A percentile compares a stretch with the other conserved stretches of the same genome.
phyloP scores from a whole-genome alignment of 2,113 vertebrate species.

The Misgurnus anguillicaudatus region DNA sequence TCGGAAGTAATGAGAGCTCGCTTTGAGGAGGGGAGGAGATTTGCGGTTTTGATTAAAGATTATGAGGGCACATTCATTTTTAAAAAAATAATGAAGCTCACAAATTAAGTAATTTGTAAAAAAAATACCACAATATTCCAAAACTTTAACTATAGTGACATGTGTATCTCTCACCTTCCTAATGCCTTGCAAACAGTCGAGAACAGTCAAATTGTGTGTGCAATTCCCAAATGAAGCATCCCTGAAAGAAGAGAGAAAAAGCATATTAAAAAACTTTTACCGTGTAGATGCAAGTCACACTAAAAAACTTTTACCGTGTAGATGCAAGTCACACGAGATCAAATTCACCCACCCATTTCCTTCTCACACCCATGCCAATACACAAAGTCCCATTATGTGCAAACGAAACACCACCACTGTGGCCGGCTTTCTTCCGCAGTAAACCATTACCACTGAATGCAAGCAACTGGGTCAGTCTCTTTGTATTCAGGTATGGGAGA shows the following conservation, averaged over 20 bases:
- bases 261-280: not conserved
- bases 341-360: not conserved
- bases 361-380: not conserved
- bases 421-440: conserved; percentile 14
- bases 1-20: too few relatives aligned
- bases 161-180: conserved; percentile 81
- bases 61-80: too few relatives aligned
- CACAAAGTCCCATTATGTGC: not conserved
- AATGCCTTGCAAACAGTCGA: conserved; percentile 95
- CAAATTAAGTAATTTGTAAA: too few relatives aligned
- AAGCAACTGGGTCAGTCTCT: conserved; percentile 18
- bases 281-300: too few relatives aligned
- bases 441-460: conserved; percentile 21
- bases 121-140: too few relatives aligned
- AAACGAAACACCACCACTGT: not conserved
- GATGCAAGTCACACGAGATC: not conserved
- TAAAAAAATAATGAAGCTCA: too few relatives aligned
- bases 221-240: conserved; percentile 95
- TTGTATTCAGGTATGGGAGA: conserved; percentile 1
- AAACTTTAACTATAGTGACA: too few relatives aligned
- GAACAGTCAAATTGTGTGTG: conserved; percentile 89
- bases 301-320: too few relatives aligned
- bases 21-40: too few relatives aligned
- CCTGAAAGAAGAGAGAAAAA: conserved; percentile 65
- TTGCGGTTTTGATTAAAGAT: too few relatives aligned